These are phyloP conservation scores for Eidolon helvum DNA, from an alignment of 2,113 vertebrate genomes.

Conservation along the genomic window DNA sequence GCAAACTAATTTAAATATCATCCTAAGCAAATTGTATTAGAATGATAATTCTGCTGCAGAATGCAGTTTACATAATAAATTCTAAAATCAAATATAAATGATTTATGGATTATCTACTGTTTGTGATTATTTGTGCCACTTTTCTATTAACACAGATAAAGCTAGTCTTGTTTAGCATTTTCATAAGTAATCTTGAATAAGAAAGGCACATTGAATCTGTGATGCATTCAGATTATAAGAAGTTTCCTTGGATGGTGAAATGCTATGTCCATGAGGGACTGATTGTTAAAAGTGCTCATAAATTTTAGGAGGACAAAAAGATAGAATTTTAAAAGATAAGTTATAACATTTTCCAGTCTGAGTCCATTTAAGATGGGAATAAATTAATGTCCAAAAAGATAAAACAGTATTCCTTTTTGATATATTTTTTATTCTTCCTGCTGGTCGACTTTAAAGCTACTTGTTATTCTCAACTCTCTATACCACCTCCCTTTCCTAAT, in stretches of 20 bases:
- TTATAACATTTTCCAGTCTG: not conserved
- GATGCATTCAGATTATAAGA: not conserved
- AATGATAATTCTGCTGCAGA: constrained; percentile 39
- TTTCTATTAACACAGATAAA: constrained; percentile 54
- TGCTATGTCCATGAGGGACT: not conserved
- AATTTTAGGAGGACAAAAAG: not conserved
- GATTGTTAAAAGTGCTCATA: not conserved
- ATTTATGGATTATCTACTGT: constrained; percentile 52
- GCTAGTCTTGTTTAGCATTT: constrained; percentile 41
- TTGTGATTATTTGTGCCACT: constrained; percentile 37
- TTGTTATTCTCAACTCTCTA: not conserved
- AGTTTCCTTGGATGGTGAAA: not conserved
- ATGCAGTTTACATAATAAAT: constrained; percentile 61
- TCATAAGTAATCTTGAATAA: constrained; percentile 36
- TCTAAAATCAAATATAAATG: constrained; percentile 57
- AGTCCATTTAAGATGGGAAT: not conserved
- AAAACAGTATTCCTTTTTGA: not conserved
- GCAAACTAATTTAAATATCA: constrained; percentile 53
- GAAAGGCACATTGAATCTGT: not conserved
- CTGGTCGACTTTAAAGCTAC: not conserved
- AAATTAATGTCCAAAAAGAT: not conserved
- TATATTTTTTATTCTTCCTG: not conserved
- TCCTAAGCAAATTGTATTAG: constrained; percentile 44
- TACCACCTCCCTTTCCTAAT: not conserved
- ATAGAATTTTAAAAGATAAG: not conserved